Base-by-base conservation (phyloP, 1,140 invertebrate genomes). In the Drosophila seguyi region DNA sequence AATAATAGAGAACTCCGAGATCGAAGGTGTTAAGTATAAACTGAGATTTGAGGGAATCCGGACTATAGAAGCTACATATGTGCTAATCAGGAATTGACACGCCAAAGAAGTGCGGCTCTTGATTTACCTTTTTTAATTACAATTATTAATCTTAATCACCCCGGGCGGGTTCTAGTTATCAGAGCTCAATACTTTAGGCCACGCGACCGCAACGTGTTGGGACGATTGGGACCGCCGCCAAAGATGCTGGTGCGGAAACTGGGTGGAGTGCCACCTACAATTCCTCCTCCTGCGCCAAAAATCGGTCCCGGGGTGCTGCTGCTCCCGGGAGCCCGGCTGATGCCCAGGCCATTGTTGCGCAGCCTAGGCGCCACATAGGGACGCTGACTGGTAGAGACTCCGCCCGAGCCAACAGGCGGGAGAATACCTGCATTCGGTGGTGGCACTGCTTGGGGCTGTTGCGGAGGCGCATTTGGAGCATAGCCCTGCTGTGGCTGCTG, bases 341-440 rank as follows among this genome's bases (percentile, higher is more conserved):
- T 85, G 58, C 78, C 79, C 18, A 90, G 50, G 22, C 85, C 80
- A 57, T 91, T 91, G 68, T 87, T 90, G 14, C 88, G 88, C 38
- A 92, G 31, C 68, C 82, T 91, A 13, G 91, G 91, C 22, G 91
- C 88, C 36, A 92, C 75, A 72, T 92, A 92, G 16, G 91, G 91
- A 11, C 88, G 83, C 52, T 92, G 88, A 62, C 91, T 91, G 38
- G 91, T 92, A 41, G 84, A 86, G 7, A 78, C 25, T 13, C 75
- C 79, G 44, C 60, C 41, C 4, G 41, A 13, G 8, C 52, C 52
- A 13, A 63, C 29, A 22, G 58, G 69, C 31, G 72, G 73, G 16
- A 47, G 45, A 38, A 41, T 31, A 18, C 56, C 60, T 25, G 39
- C 75, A 22, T 10, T 74, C 22, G 62, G 66, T 27, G 47, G 47